phyloP scores from a whole-genome alignment of 2,888 invertebrate genomes.

The Eucera pruinosa region DNA sequence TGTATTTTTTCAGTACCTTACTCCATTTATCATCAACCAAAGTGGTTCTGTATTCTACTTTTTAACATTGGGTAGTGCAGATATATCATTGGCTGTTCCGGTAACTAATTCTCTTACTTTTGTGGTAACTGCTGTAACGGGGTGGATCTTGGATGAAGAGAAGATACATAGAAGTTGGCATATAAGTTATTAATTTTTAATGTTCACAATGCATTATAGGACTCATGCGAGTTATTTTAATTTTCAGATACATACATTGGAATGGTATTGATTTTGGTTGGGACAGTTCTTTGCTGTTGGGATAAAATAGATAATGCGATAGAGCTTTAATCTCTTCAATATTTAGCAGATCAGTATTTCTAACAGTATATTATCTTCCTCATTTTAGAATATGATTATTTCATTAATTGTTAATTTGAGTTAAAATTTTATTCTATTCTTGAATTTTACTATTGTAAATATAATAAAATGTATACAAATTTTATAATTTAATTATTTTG shows the following conservation, averaged over 20 bases:
- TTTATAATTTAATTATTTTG: neutral
- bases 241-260: slow-evolving; percentile 87
- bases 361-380: neutral
- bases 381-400: neutral
- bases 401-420: too few relatives aligned
- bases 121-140: slow-evolving; percentile 92
- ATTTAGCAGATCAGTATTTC: neutral
- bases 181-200: slow-evolving; percentile 25
- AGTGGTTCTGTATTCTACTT: slow-evolving; percentile 92
- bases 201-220: neutral
- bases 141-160: slow-evolving; percentile 90
- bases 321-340: slow-evolving; percentile 3
- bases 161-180: slow-evolving; percentile 87
- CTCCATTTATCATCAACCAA: slow-evolving; percentile 93
- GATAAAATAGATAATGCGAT: slow-evolving; percentile 83
- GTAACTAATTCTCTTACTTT: slow-evolving; percentile 94
- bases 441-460: too few relatives aligned
- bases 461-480: too few relatives aligned
- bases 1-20: slow-evolving; percentile 87
- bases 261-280: slow-evolving; percentile 86
- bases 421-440: too few relatives aligned
- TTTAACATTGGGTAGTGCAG: slow-evolving; percentile 88
- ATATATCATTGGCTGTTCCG: slow-evolving; percentile 92
- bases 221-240: slow-evolving; percentile 57
- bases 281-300: slow-evolving; percentile 88